Base-by-base conservation (phyloP, 37 sponge, comb jelly and placozoan genomes). In the Ephydatia muelleri region DNA sequence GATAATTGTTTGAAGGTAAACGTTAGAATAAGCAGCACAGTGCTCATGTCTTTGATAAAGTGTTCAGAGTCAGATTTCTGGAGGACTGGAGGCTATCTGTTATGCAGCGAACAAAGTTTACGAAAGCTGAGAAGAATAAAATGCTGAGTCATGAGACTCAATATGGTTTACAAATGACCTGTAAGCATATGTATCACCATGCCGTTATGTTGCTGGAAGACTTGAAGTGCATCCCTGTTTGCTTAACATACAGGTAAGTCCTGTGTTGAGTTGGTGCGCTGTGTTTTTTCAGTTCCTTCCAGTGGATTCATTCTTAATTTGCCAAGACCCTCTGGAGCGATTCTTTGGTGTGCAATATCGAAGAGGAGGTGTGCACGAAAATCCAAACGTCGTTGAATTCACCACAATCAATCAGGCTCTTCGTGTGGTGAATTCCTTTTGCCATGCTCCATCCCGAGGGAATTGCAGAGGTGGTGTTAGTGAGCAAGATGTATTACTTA, bases 41-140 rank as follows among this genome's bases (percentile, higher is more conserved):
- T 37, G 21, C 30, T 5, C 19, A 34, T 9, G n/a, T n/a, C n/a
- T n/a, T n/a, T n/a, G 12, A 80, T 2, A 27, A 47, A 84, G 84
- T 36, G 65, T 16, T 23, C 75, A 8, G 27, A 84, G 38, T 64
- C 67, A 8, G 84, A 28, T 11, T 75, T 84, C 28, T 84, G 67
- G 39, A 75, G 5, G 29, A 74, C 38, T 84, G 84, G 84, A 68
- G 75, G 40, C n/a, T 66, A 6, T 75, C 74, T 23, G 77, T 75
- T 27, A 14, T 65, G 23, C 38, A 34, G 35, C 4, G 74, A 32
- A 6, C 27, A 21, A 69, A 39, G 3, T 75, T 27, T 26, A 76
- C 77, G 3, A 12, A 76, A n/a, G n/a, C n/a, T n/a, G n/a, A n/a
- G n/a, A n/a, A n/a, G n/a, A n/a, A n/a, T n/a, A n/a, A n/a, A n/a